A percentile compares a stretch with the other conserved stretches of the same genome.
phyloP scores from a whole-genome alignment of 2,113 vertebrate genomes.

The Nibea albiflora region DNA sequence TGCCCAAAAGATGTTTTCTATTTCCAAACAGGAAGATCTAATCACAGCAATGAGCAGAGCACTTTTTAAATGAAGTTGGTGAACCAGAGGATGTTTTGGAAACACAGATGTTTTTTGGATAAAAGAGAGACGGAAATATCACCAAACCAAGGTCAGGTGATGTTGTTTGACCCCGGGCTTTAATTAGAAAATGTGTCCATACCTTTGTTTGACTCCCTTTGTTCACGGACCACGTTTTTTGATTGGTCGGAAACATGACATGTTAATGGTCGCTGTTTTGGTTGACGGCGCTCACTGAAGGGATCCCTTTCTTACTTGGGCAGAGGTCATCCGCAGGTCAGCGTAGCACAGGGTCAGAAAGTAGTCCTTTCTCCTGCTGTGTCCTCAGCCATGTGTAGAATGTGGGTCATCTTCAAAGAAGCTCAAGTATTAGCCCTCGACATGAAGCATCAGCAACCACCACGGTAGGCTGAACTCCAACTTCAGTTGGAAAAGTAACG shows the following conservation, averaged over 20 bases:
- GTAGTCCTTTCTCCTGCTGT: conserved; percentile 73
- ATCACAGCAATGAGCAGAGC: conserved; percentile 9
- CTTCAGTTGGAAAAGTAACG: conserved; percentile 23
- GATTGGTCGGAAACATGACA: conserved; percentile 30
- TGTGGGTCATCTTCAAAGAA: conserved; percentile 80
- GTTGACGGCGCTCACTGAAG: conserved; percentile 57
- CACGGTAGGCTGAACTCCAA: conserved; percentile 51
- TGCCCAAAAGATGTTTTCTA: conserved; percentile 31
- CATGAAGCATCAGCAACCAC: conserved; percentile 44
- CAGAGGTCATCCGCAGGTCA: conserved; percentile 70
- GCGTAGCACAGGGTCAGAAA: conserved; percentile 72
- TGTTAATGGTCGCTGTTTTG: conserved; percentile 56
- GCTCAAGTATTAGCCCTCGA: conserved; percentile 56
- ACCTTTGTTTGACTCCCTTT: conserved; percentile 36
- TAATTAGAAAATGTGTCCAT: conserved; percentile 44
- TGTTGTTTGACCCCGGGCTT: conserved; percentile 1
- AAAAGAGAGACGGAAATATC: background rate
- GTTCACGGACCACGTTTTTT: conserved; percentile 19
- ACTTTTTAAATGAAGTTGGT: conserved; percentile 1
- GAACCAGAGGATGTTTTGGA: conserved; percentile 31
- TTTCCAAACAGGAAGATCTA: conserved; percentile 42
- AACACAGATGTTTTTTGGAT: background rate
- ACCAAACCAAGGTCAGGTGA: background rate
- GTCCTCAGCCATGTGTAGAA: conserved; percentile 81
- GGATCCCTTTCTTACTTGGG: conserved; percentile 46